Evolutionary conservation across 2,888 invertebrate species (phyloP).

Genomic region (Acanthosepion lycidas): DNA sequence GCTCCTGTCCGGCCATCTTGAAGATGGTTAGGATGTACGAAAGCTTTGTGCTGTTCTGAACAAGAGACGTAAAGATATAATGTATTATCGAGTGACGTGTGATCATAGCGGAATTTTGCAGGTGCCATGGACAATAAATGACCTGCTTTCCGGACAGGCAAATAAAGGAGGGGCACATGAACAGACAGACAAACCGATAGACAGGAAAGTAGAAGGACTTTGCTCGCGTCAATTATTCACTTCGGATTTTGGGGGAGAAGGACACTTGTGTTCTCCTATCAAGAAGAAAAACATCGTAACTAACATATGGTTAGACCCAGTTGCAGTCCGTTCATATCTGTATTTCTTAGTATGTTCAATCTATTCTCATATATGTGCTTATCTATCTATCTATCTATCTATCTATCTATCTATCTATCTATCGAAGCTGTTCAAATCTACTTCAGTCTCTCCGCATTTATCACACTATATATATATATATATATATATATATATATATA

Average conservation of each 20-base stretch:
- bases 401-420: too few relatives aligned
- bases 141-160: background rate
- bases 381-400: too few relatives aligned
- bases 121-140: slow-evolving; percentile 13
- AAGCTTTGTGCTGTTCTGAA: background rate
- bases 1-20: slow-evolving; percentile 8
- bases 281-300: background rate
- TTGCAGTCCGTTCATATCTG: too few relatives aligned
- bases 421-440: too few relatives aligned
- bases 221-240: background rate
- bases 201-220: background rate
- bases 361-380: too few relatives aligned
- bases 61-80: background rate
- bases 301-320: background rate
- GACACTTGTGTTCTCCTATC: background rate
- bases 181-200: background rate
- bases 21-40: slow-evolving; percentile 6
- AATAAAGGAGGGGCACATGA: background rate
- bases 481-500: too few relatives aligned
- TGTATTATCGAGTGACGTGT: slow-evolving; percentile 33
- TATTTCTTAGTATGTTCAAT: too few relatives aligned
- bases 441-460: too few relatives aligned
- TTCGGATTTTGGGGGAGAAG: background rate
- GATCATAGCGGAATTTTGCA: background rate
- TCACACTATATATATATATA: too few relatives aligned